phyloP scores from a whole-genome alignment of 2,888 invertebrate genomes.

The Apocheima hispidaria region DNA sequence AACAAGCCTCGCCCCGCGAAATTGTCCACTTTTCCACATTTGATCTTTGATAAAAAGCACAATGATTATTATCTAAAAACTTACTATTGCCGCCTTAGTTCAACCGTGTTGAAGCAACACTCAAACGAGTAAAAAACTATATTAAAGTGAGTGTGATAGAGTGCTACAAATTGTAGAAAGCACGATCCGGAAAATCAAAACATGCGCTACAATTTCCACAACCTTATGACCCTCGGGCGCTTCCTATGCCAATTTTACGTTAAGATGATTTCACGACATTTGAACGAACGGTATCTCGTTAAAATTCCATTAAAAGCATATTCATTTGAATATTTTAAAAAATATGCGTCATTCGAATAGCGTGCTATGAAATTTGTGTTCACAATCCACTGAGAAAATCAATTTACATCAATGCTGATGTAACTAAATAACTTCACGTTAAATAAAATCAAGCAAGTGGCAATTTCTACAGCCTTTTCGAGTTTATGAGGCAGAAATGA shows the following conservation, averaged over 20 bases:
- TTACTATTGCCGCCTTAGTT: background rate
- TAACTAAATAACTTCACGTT: constrained; percentile 2
- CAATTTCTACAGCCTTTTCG: constrained; percentile 21
- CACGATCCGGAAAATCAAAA: background rate
- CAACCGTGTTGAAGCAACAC: background rate
- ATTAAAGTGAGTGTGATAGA: too few relatives aligned
- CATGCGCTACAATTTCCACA: background rate
- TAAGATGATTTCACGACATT: constrained; percentile 11
- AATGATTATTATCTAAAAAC: background rate
- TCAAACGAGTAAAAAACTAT: too few relatives aligned
- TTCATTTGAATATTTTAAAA: constrained; percentile 8
- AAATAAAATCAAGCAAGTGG: constrained; percentile 7
- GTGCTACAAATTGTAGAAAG: too few relatives aligned
- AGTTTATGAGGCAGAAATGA: constrained; percentile 29
- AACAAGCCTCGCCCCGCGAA: background rate
- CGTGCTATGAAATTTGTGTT: background rate
- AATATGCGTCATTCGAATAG: too few relatives aligned
- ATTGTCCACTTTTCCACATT: background rate
- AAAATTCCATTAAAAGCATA: constrained; percentile 3
- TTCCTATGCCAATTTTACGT: constrained; percentile 12
- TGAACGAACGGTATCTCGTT: constrained; percentile 6
- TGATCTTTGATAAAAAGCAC: background rate
- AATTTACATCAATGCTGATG: background rate
- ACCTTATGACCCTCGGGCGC: constrained; percentile 1
- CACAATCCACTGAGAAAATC: background rate